Evolutionary conservation across 2,113 vertebrate genomes (phyloP), one percentile per base, ranked within the genome.

Genomic region (Pteronura brasiliensis): DNA sequence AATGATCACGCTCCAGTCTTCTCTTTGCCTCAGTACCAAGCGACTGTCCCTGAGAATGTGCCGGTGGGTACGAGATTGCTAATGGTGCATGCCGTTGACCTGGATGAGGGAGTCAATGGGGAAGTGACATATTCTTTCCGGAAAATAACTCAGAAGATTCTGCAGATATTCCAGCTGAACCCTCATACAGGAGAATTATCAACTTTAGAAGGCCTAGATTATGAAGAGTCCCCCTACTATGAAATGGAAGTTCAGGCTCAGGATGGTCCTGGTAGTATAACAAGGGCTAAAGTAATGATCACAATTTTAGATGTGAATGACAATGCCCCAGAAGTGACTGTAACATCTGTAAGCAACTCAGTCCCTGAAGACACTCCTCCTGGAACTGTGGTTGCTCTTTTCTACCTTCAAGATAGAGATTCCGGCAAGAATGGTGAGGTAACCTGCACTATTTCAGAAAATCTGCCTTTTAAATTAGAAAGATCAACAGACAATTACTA

Each of bases 261-360:
- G 97, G 99, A 99, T 79, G 98, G 98, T 6, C 96, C 99, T 69
- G 98, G 98, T 55, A 91, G 99, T 10, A 95, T 97, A 2, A 98
- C 98, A 4, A 98, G 97, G 7, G 98, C 98, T 61, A 99, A 99
- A 97, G 94, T 99, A 6, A 59, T 98, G 10, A 92, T 99, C 36
- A 98, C 98, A 15, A 27, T 99, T 0, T 92, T 99, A 12, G 99
- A 99, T 83, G 97, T 99, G 0, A 99, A 99, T 97, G 98, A 98
- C 80, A 98, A 99, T 88, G 95, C 88, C 49, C 98, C 98, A 8
- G 98, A 98, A 93, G 93, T 99, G 76, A 94, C 97, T 17, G 80
- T 98, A 29, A 98, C 84, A 3, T 98, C 98, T 36, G 67, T 97
- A 36, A 97, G 95, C 82, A 97, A 71, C 57, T 49, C 94, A 11